phyloP scores from a whole-genome alignment of 1,140 invertebrate species.

The Eumaeus atala region DNA sequence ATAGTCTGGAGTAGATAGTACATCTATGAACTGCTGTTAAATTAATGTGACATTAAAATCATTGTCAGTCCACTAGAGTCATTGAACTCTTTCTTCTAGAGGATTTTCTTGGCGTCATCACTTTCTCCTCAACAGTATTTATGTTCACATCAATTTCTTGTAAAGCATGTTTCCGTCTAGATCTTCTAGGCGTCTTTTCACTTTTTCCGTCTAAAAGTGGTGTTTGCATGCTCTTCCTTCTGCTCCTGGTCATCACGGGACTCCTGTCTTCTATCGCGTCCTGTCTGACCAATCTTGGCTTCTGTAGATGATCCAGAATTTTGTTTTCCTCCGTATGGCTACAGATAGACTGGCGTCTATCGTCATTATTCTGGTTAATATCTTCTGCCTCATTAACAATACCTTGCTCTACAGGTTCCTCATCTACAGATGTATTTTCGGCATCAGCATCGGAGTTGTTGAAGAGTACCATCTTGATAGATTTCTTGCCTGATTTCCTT shows the following conservation, averaged over 20 bases:
- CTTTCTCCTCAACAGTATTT: constrained; percentile 13
- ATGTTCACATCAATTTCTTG: constrained; percentile 20
- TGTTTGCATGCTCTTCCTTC: constrained; percentile 33
- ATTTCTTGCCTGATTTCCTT: constrained; percentile 38
- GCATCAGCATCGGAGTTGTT: constrained; percentile 25
- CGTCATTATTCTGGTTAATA: constrained; percentile 20
- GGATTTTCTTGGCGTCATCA: constrained; percentile 19
- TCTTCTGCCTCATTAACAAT: constrained; percentile 14
- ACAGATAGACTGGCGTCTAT: constrained; percentile 25
- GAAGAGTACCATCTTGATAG: constrained; percentile 50
- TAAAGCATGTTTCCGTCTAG: constrained; percentile 18
- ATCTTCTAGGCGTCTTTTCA: neutral
- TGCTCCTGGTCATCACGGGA: constrained; percentile 41
- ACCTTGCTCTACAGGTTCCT: neutral
- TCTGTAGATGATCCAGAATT: constrained; percentile 32
- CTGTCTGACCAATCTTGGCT: constrained; percentile 32
- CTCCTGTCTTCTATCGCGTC: constrained; percentile 36
- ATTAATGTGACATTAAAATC: too few species aligned
- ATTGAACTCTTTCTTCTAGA: constrained; percentile 26
- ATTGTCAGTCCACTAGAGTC: neutral
- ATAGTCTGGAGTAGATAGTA: too few species aligned
- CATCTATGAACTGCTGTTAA: too few species aligned
- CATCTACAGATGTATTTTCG: constrained; percentile 15
- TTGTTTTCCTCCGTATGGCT: constrained; percentile 31
- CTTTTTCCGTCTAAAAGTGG: constrained; percentile 13